Evolutionary conservation across 2,888 invertebrate species (phyloP).

Genomic region (Halictus quadricinctus): DNA sequence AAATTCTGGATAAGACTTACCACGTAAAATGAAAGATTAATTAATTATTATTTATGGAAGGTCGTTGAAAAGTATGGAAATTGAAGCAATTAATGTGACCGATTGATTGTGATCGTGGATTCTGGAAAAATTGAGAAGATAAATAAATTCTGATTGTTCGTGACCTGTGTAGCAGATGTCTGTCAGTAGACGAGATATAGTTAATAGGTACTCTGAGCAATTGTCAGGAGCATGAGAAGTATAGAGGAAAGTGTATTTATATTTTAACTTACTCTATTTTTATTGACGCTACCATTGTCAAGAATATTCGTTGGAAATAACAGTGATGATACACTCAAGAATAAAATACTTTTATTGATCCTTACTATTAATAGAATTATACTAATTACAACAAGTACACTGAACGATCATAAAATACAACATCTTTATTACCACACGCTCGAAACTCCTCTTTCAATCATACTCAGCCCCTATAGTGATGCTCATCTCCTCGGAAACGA

Average conservation of each 20-base stretch:
- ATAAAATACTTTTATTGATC: neutral
- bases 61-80: too few species aligned
- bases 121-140: too few species aligned
- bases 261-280: neutral
- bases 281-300: neutral
- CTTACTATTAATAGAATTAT: neutral
- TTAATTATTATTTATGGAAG: too few species aligned
- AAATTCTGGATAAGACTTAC: too few species aligned
- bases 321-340: neutral
- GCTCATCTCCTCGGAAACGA: constrained; percentile 94
- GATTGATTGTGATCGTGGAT: too few species aligned
- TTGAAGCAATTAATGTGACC: too few species aligned
- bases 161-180: too few species aligned
- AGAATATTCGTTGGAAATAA: neutral
- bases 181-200: too few species aligned
- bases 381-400: neutral
- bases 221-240: too few species aligned
- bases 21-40: too few species aligned
- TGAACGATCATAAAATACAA: neutral
- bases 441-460: constrained; percentile 85
- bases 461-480: constrained; percentile 98
- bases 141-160: too few species aligned
- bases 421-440: neutral
- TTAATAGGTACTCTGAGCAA: too few species aligned
- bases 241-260: neutral